phyloP scores from a whole-genome alignment of 2,113 vertebrate genomes.

The Pomatorhinus ruficollis region DNA sequence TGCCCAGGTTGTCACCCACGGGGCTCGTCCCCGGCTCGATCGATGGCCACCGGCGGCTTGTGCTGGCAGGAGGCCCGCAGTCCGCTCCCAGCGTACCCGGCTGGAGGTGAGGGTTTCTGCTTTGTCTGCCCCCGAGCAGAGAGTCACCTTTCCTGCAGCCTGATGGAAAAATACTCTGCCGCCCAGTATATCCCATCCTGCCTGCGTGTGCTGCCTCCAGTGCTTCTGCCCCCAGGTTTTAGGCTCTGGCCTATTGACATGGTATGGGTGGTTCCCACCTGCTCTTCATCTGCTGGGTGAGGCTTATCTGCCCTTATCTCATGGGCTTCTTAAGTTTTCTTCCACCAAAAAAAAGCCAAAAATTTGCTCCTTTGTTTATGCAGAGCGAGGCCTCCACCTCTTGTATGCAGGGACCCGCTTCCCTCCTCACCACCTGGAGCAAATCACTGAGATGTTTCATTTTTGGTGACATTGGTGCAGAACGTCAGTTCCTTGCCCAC shows the following conservation, averaged over 20 bases:
- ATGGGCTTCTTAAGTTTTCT: background rate
- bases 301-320: background rate
- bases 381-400: background rate
- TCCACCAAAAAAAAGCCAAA: background rate
- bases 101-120: background rate
- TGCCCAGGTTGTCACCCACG: background rate
- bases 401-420: accelerated
- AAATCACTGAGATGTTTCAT: background rate
- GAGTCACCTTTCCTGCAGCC: background rate
- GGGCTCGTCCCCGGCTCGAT: background rate
- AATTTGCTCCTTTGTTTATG: background rate
- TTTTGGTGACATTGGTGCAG: background rate
- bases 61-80: background rate
- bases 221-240: background rate
- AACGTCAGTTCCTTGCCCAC: accelerated
- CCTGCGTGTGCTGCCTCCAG: background rate
- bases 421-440: background rate
- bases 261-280: background rate
- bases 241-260: background rate
- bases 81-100: background rate
- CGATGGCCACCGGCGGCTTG: background rate
- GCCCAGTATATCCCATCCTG: background rate
- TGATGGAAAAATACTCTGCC: background rate
- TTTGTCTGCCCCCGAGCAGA: background rate
- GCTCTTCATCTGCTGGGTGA: accelerated